Percentiles rank a stretch among this genome's conserved stretches.
Conservation (phyloP, 2,888 invertebrate genomes). For the Hoplodrina ambigua region DNA sequence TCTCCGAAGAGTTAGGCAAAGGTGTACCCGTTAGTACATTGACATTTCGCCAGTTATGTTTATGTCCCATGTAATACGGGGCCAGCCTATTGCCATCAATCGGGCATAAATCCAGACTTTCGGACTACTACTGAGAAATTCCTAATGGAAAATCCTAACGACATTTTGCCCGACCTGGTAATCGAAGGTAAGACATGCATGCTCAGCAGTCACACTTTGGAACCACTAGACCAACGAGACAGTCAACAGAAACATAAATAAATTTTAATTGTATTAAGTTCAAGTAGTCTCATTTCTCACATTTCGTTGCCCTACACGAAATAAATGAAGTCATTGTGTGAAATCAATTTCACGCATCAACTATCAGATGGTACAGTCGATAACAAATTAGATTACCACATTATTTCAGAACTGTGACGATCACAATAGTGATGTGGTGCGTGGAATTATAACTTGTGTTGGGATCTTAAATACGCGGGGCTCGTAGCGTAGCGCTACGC, state of each 20-base stretch:
- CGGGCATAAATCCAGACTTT: too few species aligned
- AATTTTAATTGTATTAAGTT: background rate
- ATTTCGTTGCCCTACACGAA: conserved; percentile 8
- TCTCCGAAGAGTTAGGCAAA: too few species aligned
- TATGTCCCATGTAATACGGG: too few species aligned
- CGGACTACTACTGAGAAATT: too few species aligned
- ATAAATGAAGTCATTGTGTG: conserved; percentile 49
- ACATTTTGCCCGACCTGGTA: too few species aligned
- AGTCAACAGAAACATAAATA: background rate
- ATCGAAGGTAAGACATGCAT: too few species aligned
- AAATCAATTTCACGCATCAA: conserved; percentile 68
- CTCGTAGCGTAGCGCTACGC: conserved; percentile 3
- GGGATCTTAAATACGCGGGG: conserved; percentile 11
- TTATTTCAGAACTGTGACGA: conserved; percentile 40
- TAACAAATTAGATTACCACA: conserved; percentile 53
- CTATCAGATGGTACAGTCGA: conserved; percentile 46
- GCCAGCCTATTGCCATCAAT: too few species aligned
- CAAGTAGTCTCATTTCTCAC: conserved; percentile 1
- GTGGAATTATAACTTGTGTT: conserved; percentile 23
- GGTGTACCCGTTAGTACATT: too few species aligned
- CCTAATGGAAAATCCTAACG: too few species aligned
- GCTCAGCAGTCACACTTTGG: too few species aligned
- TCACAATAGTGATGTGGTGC: conserved; percentile 28
- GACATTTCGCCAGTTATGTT: too few species aligned
- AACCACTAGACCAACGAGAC: too few species aligned